A percentile compares a stretch with the other conserved stretches of the same genome.
Evolutionary conservation across 2,888 invertebrate genomes (phyloP).

Genomic region (Euspilapteryx auroguttella): DNA sequence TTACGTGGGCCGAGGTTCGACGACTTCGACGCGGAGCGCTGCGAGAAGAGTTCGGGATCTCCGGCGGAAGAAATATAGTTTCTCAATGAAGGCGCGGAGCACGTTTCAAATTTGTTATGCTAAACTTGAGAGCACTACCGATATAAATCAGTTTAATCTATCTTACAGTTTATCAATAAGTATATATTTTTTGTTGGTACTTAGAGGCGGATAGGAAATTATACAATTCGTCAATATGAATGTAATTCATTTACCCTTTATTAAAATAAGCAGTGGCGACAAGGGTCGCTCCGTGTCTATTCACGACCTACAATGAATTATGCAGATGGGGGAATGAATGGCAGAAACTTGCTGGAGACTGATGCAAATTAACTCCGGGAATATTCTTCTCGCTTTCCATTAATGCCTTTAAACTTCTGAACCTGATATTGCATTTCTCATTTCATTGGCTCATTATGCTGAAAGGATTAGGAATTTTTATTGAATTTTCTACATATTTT

Average conservation of each 20-base stretch:
- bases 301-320: constrained; percentile 48
- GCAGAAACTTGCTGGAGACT: constrained; percentile 41
- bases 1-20: constrained; percentile 44
- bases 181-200: too few species aligned
- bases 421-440: constrained; percentile 21
- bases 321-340: constrained; percentile 53
- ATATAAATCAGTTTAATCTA: too few species aligned
- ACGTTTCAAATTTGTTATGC: constrained; percentile 34
- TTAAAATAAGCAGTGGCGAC: constrained; percentile 46
- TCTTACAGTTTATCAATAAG: too few species aligned
- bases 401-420: constrained; percentile 27
- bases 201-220: too few species aligned
- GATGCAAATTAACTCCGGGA: constrained; percentile 46
- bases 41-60: constrained; percentile 39
- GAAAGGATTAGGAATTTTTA: too few species aligned
- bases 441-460: constrained; percentile 7
- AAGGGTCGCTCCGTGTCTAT: constrained; percentile 41
- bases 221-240: too few species aligned
- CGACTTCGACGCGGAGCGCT: constrained; percentile 45
- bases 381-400: constrained; percentile 39
- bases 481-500: too few species aligned
- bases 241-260: constrained; percentile 47
- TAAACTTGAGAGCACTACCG: constrained; percentile 15
- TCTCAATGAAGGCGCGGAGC: constrained; percentile 33
- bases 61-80: constrained; percentile 44